phyloP scores from a whole-genome alignment of 92 coral and sea anemone species.

The Zoanthus gigantus region DNA sequence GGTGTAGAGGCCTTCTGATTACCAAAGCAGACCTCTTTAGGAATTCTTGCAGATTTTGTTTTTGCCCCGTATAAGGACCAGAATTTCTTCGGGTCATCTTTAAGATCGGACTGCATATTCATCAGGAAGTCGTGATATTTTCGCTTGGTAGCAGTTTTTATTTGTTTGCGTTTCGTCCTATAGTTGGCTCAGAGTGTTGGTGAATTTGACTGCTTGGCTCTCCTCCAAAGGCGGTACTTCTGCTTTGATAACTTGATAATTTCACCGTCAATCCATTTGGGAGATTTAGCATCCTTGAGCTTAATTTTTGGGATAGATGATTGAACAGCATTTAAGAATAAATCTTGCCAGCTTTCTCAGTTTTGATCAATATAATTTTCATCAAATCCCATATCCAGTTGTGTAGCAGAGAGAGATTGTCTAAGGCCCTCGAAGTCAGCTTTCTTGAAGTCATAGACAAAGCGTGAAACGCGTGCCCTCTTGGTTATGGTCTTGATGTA shows the following conservation, averaged over 20 bases:
- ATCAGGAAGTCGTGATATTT: conserved; percentile 43
- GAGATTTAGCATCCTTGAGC: conserved; percentile 38
- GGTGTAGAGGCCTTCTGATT: conserved; percentile 46
- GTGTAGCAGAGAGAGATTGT: conserved; percentile 36
- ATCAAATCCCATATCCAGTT: conserved; percentile 45
- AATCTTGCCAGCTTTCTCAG: conserved; percentile 60
- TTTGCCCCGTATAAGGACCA: conserved; percentile 55
- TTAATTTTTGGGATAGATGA: conserved; percentile 43
- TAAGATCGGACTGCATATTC: conserved; percentile 51
- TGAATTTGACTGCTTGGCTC: conserved; percentile 3
- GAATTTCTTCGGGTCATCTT: conserved; percentile 58
- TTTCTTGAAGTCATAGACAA: conserved; percentile 57
- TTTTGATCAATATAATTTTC: conserved; percentile 47
- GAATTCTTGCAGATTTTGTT: conserved; percentile 45
- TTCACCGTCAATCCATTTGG: conserved; percentile 42
- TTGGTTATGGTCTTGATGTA: conserved; percentile 28
- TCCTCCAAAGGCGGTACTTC: conserved; percentile 15
- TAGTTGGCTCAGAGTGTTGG: conserved; percentile 27
- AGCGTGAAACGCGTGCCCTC: conserved; percentile 20
- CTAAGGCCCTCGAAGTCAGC: conserved; percentile 62
- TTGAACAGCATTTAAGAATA: conserved; percentile 53
- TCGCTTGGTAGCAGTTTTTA: conserved; percentile 39
- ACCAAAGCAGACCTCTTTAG: conserved; percentile 51
- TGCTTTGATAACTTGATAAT: conserved; percentile 32
- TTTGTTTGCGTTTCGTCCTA: conserved; percentile 24